phyloP scores from a whole-genome alignment of 2,888 invertebrate species.

The Malachius bipustulatus region DNA sequence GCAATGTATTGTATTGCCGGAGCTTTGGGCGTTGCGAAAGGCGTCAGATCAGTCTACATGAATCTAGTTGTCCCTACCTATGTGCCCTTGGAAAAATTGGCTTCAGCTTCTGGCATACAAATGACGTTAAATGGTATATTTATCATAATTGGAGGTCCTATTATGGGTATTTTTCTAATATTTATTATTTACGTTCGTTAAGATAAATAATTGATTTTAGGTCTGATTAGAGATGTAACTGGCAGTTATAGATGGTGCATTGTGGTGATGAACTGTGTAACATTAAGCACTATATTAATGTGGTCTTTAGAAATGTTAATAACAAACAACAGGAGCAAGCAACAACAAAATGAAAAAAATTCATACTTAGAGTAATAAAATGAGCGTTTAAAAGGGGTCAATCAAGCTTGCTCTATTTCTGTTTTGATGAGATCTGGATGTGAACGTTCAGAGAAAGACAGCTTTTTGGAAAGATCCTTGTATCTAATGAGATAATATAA shows the following conservation, averaged over 20 bases:
- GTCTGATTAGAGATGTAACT: not conserved
- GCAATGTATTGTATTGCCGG: slow-evolving; percentile 47
- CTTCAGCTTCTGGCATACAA: slow-evolving; percentile 59
- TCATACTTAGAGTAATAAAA: too few species aligned
- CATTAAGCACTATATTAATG: not conserved
- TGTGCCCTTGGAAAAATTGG: slow-evolving; percentile 55
- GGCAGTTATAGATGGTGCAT: slow-evolving; percentile 1
- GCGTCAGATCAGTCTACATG: slow-evolving; percentile 60
- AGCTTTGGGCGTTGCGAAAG: slow-evolving; percentile 59
- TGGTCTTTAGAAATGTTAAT: not conserved
- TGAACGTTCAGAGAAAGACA: too few species aligned
- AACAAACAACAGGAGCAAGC: not conserved
- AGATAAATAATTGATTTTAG: not conserved
- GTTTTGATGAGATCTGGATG: too few species aligned
- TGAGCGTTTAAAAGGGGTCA: too few species aligned
- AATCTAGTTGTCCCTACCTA: slow-evolving; percentile 60
- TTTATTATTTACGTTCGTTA: too few species aligned
- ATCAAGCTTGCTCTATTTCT: too few species aligned
- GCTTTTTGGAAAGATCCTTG: too few species aligned
- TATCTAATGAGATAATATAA: too few species aligned
- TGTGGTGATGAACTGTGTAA: slow-evolving; percentile 1
- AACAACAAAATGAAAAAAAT: not conserved
- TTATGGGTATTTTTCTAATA: not conserved
- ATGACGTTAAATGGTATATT: not conserved
- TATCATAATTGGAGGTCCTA: not conserved